phyloP scores from a whole-genome alignment of 2,888 invertebrate species.

The Syrista parreyssii region DNA sequence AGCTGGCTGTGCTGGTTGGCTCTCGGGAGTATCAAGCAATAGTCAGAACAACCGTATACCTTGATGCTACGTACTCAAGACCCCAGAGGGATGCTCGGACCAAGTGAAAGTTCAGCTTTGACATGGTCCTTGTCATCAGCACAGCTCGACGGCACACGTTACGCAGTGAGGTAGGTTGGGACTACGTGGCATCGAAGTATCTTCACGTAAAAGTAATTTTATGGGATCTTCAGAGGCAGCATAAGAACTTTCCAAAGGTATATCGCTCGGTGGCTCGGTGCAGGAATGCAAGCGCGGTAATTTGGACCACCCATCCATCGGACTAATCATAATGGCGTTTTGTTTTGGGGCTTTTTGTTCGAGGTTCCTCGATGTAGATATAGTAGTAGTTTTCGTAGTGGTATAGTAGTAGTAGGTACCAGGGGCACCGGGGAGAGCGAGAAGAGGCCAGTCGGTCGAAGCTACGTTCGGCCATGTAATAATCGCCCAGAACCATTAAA shows the following conservation, averaged over 20 bases:
- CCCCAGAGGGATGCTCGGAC: background rate
- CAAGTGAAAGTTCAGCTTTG: background rate
- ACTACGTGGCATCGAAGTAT: constrained; percentile 24
- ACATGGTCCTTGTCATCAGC: background rate
- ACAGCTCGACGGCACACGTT: background rate
- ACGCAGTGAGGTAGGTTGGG: background rate
- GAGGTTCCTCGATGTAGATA: constrained; percentile 7
- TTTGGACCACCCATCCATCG: constrained; percentile 61
- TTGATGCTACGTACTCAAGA: background rate
- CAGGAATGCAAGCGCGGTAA: constrained; percentile 50
- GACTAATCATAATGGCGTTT: constrained; percentile 61
- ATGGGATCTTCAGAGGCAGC: constrained; percentile 2
- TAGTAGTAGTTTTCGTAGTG: background rate
- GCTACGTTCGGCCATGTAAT: constrained; percentile 56
- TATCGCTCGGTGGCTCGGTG: constrained; percentile 17
- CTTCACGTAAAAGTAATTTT: constrained; percentile 27
- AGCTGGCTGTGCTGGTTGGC: background rate
- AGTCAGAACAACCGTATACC: background rate
- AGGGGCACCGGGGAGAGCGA: constrained; percentile 7
- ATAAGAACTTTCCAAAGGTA: background rate
- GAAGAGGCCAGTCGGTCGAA: constrained; percentile 42
- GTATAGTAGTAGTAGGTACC: constrained; percentile 23
- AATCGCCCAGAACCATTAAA: constrained; percentile 66
- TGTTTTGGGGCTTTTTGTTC: constrained; percentile 54
- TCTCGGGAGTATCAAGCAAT: background rate